Evolutionary conservation across 2,888 invertebrate genomes (phyloP), one percentile per base, ranked within the genome.

Genomic region (Mythimna impura): DNA sequence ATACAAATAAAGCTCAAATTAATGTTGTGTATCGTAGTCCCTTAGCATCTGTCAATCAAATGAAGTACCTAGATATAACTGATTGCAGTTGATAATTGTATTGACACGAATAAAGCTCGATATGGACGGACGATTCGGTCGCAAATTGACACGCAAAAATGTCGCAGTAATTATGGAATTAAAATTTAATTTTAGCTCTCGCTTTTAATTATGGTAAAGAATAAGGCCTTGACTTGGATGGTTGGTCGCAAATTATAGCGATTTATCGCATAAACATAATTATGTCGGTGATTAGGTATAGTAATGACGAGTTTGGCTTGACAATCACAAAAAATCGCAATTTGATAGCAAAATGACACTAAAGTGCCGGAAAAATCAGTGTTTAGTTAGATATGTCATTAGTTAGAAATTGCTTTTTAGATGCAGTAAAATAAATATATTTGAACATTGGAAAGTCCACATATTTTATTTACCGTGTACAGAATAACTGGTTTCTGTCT

Each of bases 11-110:
- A 71, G 70, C 47, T 70, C 12, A 57, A 67, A 65, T 7, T 79
- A 30, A 55, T 8, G 17, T 57, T 12, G 1, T 7, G n/a, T 50
- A 50, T 47, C 2, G 3, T 5, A 20, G 14, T 52, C 6, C 8
- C 47, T 3, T 50, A 22, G 17, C n/a, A 61, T 65, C 55, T 40
- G 52, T 61, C 47, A 43, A 67, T 71, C 57, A 70, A 67, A 47
- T 47, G 17, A 47, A 40, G 34, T 54, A n/a, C 40, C 12, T 20
- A 54, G 54, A 54, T 71, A 60, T 65, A 71, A 80, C 40, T 52
- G 61, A 77, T 62, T 61, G 61, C 25, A 47, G 30, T 71, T 65
- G 61, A 68, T 80, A 75, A 75, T 79, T 75, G 55, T 71, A 68
- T 60, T 55, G 79, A 66, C 62, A 68, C 20, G 40, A 6, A 40